A percentile compares a stretch with the other conserved stretches of the same genome.
phyloP scores from a whole-genome alignment of 2,797 vertebrate genomes.

The Pipistrellus pipistrellus region DNA sequence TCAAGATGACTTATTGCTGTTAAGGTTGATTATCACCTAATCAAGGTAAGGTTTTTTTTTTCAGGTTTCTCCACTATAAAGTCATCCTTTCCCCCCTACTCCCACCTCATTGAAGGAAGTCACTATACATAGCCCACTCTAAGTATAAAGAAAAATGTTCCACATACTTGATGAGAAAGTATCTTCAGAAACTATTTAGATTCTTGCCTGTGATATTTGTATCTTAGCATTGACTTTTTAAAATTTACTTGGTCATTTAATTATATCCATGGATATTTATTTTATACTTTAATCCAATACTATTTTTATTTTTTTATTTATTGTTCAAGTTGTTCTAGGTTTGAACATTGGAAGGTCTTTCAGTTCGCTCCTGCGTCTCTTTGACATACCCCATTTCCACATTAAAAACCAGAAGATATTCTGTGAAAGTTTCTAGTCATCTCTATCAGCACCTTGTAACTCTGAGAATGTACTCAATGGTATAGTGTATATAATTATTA shows the following conservation, averaged over 20 bases:
- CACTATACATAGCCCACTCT: neutral
- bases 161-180: neutral
- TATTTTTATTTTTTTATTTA: neutral
- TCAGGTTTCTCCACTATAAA: neutral
- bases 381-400: neutral
- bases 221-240: neutral
- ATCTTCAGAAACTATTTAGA: neutral
- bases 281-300: neutral
- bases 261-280: neutral
- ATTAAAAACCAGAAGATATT: neutral
- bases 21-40: neutral
- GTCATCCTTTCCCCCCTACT: neutral
- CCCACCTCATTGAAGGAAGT: neutral
- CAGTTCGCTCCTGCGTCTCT: neutral
- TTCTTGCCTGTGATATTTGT: neutral
- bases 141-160: neutral
- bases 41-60: neutral
- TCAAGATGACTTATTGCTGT: neutral
- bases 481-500: neutral
- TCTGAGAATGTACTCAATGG: neutral
- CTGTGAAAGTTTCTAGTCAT: neutral
- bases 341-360: neutral
- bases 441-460: neutral
- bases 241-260: neutral
- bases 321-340: neutral